These are phyloP conservation scores for Neoseiulus cucumeris DNA, from an alignment of 1,140 invertebrate species.

Conservation along the genomic window DNA sequence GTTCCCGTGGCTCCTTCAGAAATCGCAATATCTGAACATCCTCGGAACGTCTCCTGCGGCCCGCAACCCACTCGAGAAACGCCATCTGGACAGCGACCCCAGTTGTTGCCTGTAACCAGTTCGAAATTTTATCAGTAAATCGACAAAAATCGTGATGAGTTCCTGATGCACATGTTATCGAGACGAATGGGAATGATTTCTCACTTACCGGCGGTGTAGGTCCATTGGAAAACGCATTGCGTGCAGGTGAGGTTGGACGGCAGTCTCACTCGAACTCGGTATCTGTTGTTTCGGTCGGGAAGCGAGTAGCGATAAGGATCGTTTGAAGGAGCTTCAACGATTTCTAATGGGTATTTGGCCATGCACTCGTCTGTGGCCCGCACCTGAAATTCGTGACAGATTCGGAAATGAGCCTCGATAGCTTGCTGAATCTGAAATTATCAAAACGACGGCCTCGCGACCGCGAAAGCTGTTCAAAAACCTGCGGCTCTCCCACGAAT, in stretches of 20 bases:
- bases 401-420: neutral
- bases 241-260: constrained; percentile 44
- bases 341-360: constrained; percentile 46
- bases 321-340: constrained; percentile 37
- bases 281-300: neutral
- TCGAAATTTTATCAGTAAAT: neutral
- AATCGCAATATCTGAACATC: constrained; percentile 19
- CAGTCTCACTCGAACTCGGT: constrained; percentile 41
- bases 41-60: constrained; percentile 19
- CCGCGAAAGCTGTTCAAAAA: too few relatives aligned
- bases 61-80: constrained; percentile 17
- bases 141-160: neutral
- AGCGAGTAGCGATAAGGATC: constrained; percentile 33
- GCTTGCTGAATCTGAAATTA: too few relatives aligned
- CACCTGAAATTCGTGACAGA: constrained; percentile 20
- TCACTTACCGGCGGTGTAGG: constrained; percentile 34
- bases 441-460: too few relatives aligned
- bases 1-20: constrained; percentile 1
- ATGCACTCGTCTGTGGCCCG: constrained; percentile 61
- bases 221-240: constrained; percentile 46
- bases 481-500: too few relatives aligned
- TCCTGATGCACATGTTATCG: neutral
- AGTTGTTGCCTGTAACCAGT: constrained; percentile 18
- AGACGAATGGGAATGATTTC: neutral
- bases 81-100: constrained; percentile 18